These are phyloP conservation scores for Bombus impatiens DNA, from an alignment of 1,140 invertebrate genomes.

Conservation along the genomic window DNA sequence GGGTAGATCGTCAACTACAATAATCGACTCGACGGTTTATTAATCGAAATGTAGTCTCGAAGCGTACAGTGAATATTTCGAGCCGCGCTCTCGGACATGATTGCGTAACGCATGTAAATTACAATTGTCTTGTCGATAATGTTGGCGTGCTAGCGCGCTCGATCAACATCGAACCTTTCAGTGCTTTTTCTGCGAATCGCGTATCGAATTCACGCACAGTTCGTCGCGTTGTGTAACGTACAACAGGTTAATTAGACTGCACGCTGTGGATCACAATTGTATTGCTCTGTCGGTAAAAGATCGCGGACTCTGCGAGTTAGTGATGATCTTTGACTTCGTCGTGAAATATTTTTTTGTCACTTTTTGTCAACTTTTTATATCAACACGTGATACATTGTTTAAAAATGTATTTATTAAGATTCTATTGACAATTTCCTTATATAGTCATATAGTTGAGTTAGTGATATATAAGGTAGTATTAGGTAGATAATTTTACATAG, in stretches of 20 bases:
- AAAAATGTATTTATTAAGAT: neutral
- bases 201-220: constrained; percentile 8
- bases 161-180: neutral
- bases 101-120: constrained; percentile 56
- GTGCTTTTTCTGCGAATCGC: neutral
- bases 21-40: constrained; percentile 30
- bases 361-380: neutral
- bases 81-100: constrained; percentile 20
- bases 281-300: neutral
- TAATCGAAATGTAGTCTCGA: constrained; percentile 28
- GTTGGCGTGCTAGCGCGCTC: constrained; percentile 31
- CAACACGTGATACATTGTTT: neutral
- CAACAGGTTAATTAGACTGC: constrained; percentile 35
- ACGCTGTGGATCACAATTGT: neutral
- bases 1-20: neutral
- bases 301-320: neutral
- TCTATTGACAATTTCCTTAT: neutral
- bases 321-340: neutral
- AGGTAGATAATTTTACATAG: neutral
- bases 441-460: neutral
- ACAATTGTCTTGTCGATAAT: constrained; percentile 57
- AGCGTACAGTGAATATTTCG: constrained; percentile 28
- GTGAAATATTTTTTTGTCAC: neutral
- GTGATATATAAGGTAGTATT: neutral
- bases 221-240: constrained; percentile 25